Evolutionary conservation across 2,113 vertebrate species (phyloP), one percentile per base, ranked within the genome.

Genomic region (Camelus dromedarius): DNA sequence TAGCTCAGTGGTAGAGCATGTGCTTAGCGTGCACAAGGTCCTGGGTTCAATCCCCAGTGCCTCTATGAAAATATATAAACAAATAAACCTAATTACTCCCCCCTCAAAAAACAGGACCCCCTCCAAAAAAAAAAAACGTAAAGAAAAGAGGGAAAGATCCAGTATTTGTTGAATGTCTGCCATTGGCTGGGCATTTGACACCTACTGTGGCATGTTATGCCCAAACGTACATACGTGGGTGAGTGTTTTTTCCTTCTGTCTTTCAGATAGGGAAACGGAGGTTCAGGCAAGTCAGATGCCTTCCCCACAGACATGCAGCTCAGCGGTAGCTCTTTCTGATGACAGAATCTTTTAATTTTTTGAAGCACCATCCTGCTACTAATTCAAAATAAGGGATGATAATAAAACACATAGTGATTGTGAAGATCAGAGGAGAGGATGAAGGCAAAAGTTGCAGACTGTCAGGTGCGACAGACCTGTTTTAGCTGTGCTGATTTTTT

Each of bases 401-500:
- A 32, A 48, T 64, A 12, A 82, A 26, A 32, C 75, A 54, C 13
- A 70, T 64, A 70, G 32, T 60, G 42, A 64, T 50, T 24, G n/a
- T 50, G 56, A 73, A 67, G 70, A 62, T 11, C 20, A 56, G 50
- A 32, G 24, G 48, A 92, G 18, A 50, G 30, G 0, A 18, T 54
- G 24, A 85, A 42, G 10, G 24, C 12, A 1, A 72, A 86, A 50
- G 5, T 48, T 67, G 24, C 18, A 32, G 9, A 32, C 26, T 73
- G 30, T 67, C 70, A 80, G 56, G 26, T n/a, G 22, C 38, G 42
- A 8, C 35, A 81, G 54, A 67, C 12, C 32, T 32, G 35, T 38
- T 62, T 67, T 83, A 69, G 56, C 67, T 93, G 38, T 64, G 15
- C 48, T 80, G 66, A n/a, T 8, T 48, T 52, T 91, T 73, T 91